Base-by-base conservation (phyloP, 2,797 vertebrate genomes). In the Micrastur ruficollis region DNA sequence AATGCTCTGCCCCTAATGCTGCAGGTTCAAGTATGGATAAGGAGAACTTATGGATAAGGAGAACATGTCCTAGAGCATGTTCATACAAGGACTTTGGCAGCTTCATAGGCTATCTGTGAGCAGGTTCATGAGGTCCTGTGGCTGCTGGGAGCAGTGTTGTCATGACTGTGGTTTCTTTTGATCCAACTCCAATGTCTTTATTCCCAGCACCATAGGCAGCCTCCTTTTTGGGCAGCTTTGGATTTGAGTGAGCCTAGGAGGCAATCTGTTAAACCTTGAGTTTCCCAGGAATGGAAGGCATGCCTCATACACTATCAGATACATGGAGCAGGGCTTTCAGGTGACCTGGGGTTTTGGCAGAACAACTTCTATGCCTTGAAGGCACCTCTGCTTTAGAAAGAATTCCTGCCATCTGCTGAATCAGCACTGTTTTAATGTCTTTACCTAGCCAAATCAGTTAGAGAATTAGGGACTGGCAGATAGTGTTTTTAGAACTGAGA, bases 41-140 rank as follows among this genome's bases (percentile, higher is more conserved):
- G 18, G 40, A n/a, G n/a, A n/a, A n/a, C n/a, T n/a, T n/a, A n/a
- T n/a, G n/a, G n/a, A n/a, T n/a, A n/a, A n/a, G n/a, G n/a, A n/a
- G n/a, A n/a, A n/a, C n/a, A n/a, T 94, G 46, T 95, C 15, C 38
- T 86, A 32, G 29, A 52, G 4, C 6, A 2, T 36, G 34, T 80
- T 87, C 23, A 31, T 71, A n/a, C 6, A n/a, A 59, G 40, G 49
- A 71, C 47, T 68, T 68, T 29, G 17, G 16, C 66, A 32, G 34
- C 32, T 59, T 68, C 0, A 0, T 68, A 40, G 31, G n/a, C 68
- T 47, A 0, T 47, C 15, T 72, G 0, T 53, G 72, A 81, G 17
- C 29, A 63, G 50, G 10, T 52, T 87, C 12, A 7, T 73, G 62
- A 70, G 9, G 52, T 49, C 42, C 23, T 62, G 9, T 90, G 40